Evolutionary conservation across 2,113 vertebrate species (phyloP).

Genomic region (Electrona antarctica): DNA sequence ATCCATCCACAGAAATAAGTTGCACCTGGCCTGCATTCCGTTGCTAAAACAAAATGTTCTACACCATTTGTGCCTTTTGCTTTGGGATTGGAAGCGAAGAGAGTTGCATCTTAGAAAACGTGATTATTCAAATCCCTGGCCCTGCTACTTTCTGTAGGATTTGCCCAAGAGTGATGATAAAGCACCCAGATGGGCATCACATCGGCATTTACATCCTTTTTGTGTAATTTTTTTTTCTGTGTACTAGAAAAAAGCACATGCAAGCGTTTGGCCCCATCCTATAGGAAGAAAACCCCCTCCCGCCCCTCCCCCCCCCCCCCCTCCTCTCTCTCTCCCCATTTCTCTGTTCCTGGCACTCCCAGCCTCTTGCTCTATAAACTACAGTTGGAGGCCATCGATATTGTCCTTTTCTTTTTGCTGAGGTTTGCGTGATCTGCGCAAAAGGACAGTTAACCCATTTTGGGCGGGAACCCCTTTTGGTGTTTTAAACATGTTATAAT

Average conservation of each 20-base stretch:
- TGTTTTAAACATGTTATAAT: too few relatives aligned
- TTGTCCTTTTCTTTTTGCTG: too few relatives aligned
- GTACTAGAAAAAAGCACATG: too few relatives aligned
- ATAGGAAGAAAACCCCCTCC: too few relatives aligned
- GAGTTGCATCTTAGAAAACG: background rate
- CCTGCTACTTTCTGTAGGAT: constrained; percentile 12
- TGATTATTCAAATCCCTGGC: constrained; percentile 41
- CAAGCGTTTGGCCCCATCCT: too few relatives aligned
- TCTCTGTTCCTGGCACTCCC: constrained; percentile 6
- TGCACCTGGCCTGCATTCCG: too few relatives aligned
- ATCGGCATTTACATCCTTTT: constrained; percentile 48
- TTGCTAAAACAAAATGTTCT: too few relatives aligned
- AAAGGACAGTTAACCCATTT: too few relatives aligned
- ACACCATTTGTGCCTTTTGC: background rate
- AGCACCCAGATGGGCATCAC: constrained; percentile 17
- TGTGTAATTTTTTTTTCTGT: constrained; percentile 44
- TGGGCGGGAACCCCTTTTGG: too few relatives aligned
- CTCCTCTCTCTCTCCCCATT: constrained; percentile 12
- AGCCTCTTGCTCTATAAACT: background rate
- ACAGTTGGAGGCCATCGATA: too few relatives aligned
- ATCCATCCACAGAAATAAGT: too few relatives aligned
- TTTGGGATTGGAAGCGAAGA: background rate
- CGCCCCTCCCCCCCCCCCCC: constrained; percentile 13
- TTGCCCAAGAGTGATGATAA: constrained; percentile 19
- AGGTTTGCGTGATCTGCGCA: too few relatives aligned